phyloP scores from a whole-genome alignment of 2,113 vertebrate species.

The Variabilichromis moorii region DNA sequence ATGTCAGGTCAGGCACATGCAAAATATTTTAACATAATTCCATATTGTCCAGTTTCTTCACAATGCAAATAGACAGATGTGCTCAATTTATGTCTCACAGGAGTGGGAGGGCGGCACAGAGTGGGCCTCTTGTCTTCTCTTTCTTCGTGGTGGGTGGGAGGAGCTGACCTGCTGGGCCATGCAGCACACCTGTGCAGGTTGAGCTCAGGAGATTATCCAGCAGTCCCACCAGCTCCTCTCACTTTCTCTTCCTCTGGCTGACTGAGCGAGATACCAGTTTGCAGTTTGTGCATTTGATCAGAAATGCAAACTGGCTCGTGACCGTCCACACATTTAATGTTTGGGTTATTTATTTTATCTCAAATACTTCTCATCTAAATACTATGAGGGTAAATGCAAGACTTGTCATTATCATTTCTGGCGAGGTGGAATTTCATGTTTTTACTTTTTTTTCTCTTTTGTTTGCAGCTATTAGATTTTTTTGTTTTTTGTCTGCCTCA shows the following conservation, averaged over 20 bases:
- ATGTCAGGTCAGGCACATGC: neutral
- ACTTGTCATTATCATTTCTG: too few relatives aligned
- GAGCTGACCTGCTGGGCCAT: neutral
- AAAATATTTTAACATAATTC: neutral
- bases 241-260: neutral
- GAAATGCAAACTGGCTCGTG: neutral
- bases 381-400: accelerated
- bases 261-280: neutral
- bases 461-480: neutral
- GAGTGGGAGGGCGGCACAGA: neutral
- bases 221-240: neutral
- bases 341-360: accelerated
- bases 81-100: accelerated
- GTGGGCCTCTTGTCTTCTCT: neutral
- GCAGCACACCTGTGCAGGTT: neutral
- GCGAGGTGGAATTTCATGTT: accelerated
- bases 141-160: neutral
- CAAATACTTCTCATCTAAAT: too few relatives aligned
- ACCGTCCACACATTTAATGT: neutral
- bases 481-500: neutral
- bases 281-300: accelerated
- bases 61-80: accelerated
- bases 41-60: neutral
- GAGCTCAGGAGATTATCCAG: neutral
- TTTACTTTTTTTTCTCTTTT: accelerated